Base-by-base conservation (phyloP, 2,888 invertebrate species). In the Parthenolecanium corni region DNA sequence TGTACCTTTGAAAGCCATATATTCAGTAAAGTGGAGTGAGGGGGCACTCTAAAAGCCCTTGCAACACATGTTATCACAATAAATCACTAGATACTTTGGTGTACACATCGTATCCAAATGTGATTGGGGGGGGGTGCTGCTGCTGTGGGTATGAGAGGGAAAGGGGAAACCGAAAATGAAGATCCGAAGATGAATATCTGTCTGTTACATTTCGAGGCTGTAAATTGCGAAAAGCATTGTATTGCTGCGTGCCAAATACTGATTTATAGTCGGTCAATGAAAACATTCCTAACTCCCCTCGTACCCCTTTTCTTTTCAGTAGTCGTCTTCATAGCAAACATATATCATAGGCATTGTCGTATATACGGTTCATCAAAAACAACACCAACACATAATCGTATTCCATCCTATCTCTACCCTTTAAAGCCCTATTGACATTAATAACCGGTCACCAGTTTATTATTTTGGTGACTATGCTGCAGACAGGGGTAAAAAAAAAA, bases 141-240 rank as follows among this genome's bases (percentile, higher is more conserved):
- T 14, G 36, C 36, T 25, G 52, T 20, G 31, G 20, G 36, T 52
- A 9, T 12, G 40, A 42, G 56, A 44, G 14, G 3, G 44, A 42
- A 42, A 14, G 6, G 44, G 44, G 44, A 18, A 24, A 20, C 36
- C 36, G 56, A 56, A 56, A 56, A 56, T 46, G 56, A 56, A 56
- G 46, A 44, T 16, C 46, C 42, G 42, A 46, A 56, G 56, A 56
- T 56, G 56, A 56, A 56, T 56, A 56, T 56, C 56, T 56, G 56
- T 56, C 56, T 42, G 56, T 46, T 56, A 56, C 56, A 56, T 56
- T 25, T 56, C 56, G 44, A 31, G 56, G 56, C 44, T 56, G 44
- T 56, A 56, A 56, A 56, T 56, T 31, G 44, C 44, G 18, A 31
- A 46, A 25, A 56, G 25, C 46, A 23, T 56, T 56, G 46, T 56